Conservation (phyloP, 2,797 vertebrate genomes). For the Urocyon cinereoargenteus region DNA sequence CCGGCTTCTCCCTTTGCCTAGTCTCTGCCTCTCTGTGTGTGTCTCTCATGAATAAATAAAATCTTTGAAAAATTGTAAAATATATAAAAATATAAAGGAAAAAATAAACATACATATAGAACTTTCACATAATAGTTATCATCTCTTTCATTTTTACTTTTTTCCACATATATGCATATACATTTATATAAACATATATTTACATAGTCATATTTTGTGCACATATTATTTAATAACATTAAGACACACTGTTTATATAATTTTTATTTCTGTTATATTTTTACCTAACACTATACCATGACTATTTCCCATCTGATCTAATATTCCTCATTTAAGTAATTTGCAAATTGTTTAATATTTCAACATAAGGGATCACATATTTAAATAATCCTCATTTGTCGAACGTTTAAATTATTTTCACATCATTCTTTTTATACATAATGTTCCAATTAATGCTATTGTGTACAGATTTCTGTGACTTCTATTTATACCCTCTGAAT, state of each 20-base stretch:
- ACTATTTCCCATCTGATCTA: not conserved
- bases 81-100: not conserved
- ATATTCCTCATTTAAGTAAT: not conserved
- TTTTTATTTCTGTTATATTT: slow-evolving; percentile 29
- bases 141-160: not conserved
- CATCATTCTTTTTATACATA: not conserved
- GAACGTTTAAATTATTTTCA: not conserved
- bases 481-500: not conserved
- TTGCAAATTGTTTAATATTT: not conserved
- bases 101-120: not conserved
- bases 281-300: not conserved
- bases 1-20: too few species aligned
- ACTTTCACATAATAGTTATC: not conserved
- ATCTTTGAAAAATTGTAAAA: not conserved
- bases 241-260: not conserved
- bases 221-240: not conserved
- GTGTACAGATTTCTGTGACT: not conserved
- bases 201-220: not conserved
- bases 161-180: not conserved
- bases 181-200: not conserved
- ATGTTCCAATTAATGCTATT: not conserved
- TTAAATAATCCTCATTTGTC: not conserved
- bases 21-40: too few species aligned
- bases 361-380: not conserved
- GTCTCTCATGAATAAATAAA: too few species aligned